Evolutionary conservation across 2,797 vertebrate species (phyloP).

Genomic region (Streptopelia turtur): DNA sequence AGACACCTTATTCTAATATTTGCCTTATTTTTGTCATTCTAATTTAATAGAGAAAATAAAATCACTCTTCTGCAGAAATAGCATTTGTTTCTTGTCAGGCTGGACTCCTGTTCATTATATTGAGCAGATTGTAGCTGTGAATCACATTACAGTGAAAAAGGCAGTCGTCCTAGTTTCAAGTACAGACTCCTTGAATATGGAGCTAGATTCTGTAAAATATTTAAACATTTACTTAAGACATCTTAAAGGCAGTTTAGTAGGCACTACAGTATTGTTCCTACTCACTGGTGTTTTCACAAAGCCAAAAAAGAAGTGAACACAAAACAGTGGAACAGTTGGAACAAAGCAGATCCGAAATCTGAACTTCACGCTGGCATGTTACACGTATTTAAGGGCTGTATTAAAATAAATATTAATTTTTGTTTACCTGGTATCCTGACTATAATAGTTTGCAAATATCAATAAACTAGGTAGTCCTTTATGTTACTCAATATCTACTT

Average conservation of each 20-base stretch:
- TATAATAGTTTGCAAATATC: neutral
- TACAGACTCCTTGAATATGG: neutral
- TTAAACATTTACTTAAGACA: neutral
- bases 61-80: neutral
- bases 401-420: neutral
- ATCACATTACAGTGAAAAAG: neutral
- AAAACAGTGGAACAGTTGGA: neutral
- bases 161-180: neutral
- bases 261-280: neutral
- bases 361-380: neutral
- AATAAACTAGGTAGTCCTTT: neutral
- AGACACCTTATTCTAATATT: neutral
- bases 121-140: neutral
- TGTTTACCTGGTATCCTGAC: neutral
- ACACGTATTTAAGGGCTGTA: neutral
- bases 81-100: neutral
- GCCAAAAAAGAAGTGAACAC: neutral
- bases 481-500: neutral
- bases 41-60: neutral
- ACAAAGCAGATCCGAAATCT: neutral
- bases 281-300: neutral
- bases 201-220: neutral
- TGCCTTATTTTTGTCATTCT: neutral
- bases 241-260: neutral
- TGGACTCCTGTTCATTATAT: neutral